These are phyloP conservation scores for Polydesmus complanatus DNA, from an alignment of 2,888 invertebrate genomes.

Conservation along the genomic window DNA sequence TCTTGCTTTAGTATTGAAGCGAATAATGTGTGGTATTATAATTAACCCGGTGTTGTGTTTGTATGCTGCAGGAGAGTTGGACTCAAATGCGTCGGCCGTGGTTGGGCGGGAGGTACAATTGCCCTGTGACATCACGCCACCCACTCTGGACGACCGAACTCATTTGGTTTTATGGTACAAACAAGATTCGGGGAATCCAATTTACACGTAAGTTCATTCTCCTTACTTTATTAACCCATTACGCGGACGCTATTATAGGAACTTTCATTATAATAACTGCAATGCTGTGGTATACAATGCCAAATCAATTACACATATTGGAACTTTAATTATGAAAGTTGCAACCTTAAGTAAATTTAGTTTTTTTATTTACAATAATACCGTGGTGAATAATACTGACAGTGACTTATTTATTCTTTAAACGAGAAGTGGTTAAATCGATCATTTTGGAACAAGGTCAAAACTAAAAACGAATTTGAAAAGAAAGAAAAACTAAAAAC, in stretches of 20 bases:
- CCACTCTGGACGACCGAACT: conserved; percentile 57
- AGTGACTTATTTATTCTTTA: too few relatives aligned
- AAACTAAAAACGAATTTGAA: too few relatives aligned
- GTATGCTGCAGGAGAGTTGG: conserved; percentile 15
- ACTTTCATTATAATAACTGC: too few relatives aligned
- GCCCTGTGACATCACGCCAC: conserved; percentile 77
- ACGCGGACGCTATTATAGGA: neutral
- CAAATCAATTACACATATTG: neutral
- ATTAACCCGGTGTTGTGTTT: neutral
- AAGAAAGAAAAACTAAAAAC: too few relatives aligned
- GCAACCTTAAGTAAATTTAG: too few relatives aligned
- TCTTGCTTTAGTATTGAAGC: too few relatives aligned
- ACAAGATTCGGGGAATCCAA: conserved; percentile 74
- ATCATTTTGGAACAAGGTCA: too few relatives aligned
- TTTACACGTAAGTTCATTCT: conserved; percentile 59
- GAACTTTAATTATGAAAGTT: too few relatives aligned
- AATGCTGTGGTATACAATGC: neutral
- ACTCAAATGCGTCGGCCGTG: conserved; percentile 22
- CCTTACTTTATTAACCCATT: neutral
- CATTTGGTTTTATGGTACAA: conserved; percentile 78
- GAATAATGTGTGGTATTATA: too few relatives aligned
- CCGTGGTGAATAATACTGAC: too few relatives aligned
- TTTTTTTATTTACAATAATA: too few relatives aligned
- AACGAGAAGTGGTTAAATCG: too few relatives aligned
- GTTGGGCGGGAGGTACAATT: conserved; percentile 46